Evolutionary conservation across 92 coral and sea anemone genomes (phyloP).

Genomic region (Virgularia gustaviana): DNA sequence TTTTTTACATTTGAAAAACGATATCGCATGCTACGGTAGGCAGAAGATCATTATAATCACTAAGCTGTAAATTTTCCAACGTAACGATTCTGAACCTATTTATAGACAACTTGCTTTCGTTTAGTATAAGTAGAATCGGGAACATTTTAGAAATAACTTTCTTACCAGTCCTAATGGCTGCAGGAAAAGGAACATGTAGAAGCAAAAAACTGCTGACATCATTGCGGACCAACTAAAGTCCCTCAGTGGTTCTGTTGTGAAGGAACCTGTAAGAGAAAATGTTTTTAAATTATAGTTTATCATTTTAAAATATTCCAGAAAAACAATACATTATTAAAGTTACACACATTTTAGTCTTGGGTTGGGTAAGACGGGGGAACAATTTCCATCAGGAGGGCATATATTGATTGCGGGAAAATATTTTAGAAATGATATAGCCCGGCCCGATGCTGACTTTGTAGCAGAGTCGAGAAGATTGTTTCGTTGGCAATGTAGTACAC

Average conservation of each 20-base stretch:
- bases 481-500: too few species aligned
- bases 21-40: too few species aligned
- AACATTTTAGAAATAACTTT: neutral
- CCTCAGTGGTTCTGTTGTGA: conserved; percentile 62
- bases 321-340: neutral
- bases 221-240: conserved; percentile 87
- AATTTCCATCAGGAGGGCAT: neutral
- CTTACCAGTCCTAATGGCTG: conserved; percentile 85
- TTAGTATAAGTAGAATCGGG: neutral
- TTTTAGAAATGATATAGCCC: too few species aligned
- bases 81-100: neutral
- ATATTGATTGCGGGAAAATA: too few species aligned
- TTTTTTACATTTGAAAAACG: too few species aligned
- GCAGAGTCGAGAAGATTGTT: too few species aligned
- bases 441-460: too few species aligned
- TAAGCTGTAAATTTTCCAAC: too few species aligned
- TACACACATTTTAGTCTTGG: too few species aligned
- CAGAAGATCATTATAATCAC: too few species aligned
- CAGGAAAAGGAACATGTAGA: conserved; percentile 76
- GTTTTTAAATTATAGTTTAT: neutral
- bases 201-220: conserved; percentile 61
- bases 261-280: conserved; percentile 63
- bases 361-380: neutral
- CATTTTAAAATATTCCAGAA: neutral
- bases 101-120: neutral